Conservation (phyloP, 1,140 invertebrate species). For the Meloidogyne exigua region DNA sequence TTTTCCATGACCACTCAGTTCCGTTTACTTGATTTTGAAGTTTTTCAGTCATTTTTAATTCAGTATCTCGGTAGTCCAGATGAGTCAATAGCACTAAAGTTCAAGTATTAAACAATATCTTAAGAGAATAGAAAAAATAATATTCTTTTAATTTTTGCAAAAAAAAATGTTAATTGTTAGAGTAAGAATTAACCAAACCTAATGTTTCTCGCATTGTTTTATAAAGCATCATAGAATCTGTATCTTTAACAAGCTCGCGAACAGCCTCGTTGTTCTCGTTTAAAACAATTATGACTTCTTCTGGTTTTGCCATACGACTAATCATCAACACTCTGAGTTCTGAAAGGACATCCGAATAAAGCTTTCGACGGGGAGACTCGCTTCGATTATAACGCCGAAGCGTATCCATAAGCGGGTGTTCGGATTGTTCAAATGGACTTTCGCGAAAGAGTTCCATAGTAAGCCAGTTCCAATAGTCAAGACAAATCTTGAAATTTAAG, state of each 20-base stretch:
- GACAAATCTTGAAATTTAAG: slow-evolving; percentile 68
- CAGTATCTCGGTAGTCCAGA: slow-evolving; percentile 94
- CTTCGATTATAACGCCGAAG: slow-evolving; percentile 36
- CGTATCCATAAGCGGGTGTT: slow-evolving; percentile 39
- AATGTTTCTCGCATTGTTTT: slow-evolving; percentile 99
- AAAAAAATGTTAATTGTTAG: no score
- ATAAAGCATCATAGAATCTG: slow-evolving; percentile 97
- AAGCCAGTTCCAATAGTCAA: slow-evolving; percentile 97
- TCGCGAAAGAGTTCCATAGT: slow-evolving; percentile 83
- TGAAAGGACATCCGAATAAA: slow-evolving; percentile 79
- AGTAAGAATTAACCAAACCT: slow-evolving; percentile 7
- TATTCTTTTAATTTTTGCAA: not conserved
- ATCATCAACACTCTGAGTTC: slow-evolving; percentile 97
- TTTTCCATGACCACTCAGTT: slow-evolving; percentile 99
- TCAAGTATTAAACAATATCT: slow-evolving; percentile 41
- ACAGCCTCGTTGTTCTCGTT: slow-evolving; percentile 99
- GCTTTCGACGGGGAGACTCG: slow-evolving; percentile 69
- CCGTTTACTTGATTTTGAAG: slow-evolving; percentile 98
- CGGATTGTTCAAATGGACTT: slow-evolving; percentile 70
- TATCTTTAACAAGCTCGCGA: slow-evolving; percentile 99
- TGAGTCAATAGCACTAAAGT: slow-evolving; percentile 89
- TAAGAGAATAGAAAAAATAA: not conserved
- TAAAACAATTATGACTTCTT: slow-evolving; percentile 99
- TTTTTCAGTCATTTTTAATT: slow-evolving; percentile 98
- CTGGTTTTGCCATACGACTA: slow-evolving; percentile 97